phyloP scores from a whole-genome alignment of 2,888 invertebrate genomes.

The Limnephilus lunatus region DNA sequence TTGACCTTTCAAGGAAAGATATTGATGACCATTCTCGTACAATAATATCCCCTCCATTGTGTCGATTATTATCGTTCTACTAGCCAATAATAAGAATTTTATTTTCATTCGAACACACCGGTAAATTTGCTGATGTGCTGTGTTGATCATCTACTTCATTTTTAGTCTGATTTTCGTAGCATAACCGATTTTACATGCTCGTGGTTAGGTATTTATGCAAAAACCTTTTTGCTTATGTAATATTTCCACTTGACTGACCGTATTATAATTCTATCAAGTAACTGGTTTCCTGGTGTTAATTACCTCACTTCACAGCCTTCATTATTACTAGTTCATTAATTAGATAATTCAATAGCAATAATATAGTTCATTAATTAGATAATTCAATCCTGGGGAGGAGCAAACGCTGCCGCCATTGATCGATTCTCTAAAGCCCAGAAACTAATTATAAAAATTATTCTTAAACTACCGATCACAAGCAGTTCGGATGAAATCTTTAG shows the following conservation, averaged over 20 bases:
- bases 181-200: neutral
- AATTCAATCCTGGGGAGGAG: no score
- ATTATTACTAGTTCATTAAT: neutral
- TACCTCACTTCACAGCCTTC: neutral
- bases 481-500: no score
- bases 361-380: no score
- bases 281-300: neutral
- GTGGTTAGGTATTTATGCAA: neutral
- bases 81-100: neutral
- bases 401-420: no score
- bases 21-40: neutral
- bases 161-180: neutral
- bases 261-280: neutral
- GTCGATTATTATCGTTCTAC: neutral
- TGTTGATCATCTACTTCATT: neutral
- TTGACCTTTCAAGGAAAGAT: neutral
- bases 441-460: no score
- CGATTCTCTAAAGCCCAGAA: no score
- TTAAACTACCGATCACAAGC: no score
- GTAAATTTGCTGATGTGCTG: neutral
- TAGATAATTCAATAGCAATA: neutral
- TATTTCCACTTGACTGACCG: neutral
- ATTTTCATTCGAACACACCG: neutral
- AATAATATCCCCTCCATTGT: neutral
- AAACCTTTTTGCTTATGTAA: neutral